These are phyloP conservation scores for Autographa gamma DNA, from an alignment of 2,888 invertebrate species.

Conservation along the genomic window DNA sequence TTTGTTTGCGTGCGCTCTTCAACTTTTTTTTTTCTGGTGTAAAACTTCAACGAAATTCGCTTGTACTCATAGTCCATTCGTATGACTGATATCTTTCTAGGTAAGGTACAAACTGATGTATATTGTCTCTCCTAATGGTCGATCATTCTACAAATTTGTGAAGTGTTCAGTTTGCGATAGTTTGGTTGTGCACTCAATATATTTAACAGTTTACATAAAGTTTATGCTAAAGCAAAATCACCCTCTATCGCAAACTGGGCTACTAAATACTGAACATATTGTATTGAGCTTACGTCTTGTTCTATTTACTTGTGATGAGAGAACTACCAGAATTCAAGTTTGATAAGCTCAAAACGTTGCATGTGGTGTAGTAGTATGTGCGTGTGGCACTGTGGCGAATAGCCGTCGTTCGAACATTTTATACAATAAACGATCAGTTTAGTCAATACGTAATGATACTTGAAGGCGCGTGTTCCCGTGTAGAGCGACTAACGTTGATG, in stretches of 20 bases:
- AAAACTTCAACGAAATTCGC: background rate
- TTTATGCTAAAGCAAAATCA: background rate
- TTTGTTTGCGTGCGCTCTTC: background rate
- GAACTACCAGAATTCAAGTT: background rate
- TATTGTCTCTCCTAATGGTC: background rate
- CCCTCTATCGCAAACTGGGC: background rate
- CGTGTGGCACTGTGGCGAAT: background rate
- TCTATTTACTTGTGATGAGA: background rate
- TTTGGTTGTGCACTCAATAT: background rate
- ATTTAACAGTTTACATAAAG: background rate
- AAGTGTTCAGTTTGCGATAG: background rate
- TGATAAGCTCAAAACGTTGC: background rate
- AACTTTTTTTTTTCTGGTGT: background rate
- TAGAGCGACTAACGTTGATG: background rate
- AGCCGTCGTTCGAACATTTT: conserved; percentile 1
- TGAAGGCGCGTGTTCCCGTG: background rate
- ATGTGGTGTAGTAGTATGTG: background rate
- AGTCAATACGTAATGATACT: background rate
- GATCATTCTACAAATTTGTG: background rate
- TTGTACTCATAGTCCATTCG: background rate
- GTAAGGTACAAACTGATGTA: conserved; percentile 8
- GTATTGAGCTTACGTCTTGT: background rate
- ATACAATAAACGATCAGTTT: background rate
- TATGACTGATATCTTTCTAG: background rate
- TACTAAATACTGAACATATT: background rate